Evolutionary conservation across 2,797 vertebrate genomes (phyloP), one percentile per base, ranked within the genome.

Genomic region (Xenops minutus): DNA sequence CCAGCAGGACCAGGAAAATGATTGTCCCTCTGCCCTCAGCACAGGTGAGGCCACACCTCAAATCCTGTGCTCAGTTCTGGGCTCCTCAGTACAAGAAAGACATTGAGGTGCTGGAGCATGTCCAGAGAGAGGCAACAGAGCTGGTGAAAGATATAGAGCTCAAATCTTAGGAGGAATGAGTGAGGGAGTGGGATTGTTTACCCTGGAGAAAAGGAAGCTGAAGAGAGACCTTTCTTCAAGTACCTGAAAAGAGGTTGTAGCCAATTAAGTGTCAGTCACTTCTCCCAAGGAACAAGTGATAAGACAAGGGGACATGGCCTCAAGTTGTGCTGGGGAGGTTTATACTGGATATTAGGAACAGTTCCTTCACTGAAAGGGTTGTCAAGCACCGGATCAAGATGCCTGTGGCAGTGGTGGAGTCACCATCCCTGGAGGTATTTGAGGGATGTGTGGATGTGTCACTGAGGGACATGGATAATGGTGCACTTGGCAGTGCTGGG

Each of bases 201-300:
- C 15, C 62, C 32, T 71, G 64, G n/a, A 58, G 21, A 5, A 46
- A 64, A 64, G 30, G 29, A 23, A 13, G 55, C 7, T 55, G 22
- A 27, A 15, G 14, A 4, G 59, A 8, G 2, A 26, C 5, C 29
- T 46, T 9, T 22, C 24, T 34, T 46, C 20, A 41, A 8, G 4
- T 13, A 9, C 14, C 12, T 58, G n/a, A 39, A 30, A 52, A 22
- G 37, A 72, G 14, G 7, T 2, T 52, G 30, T 1, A 62, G 48
- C 0, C 0, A 67, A 30, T 17, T 54, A 21, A 7, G 11, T 1
- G 6, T 27, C 12, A 0, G 18, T 32, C 30, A 39, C 44, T 61
- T 52, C 16, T 68, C 26, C 30, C 30, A 36, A 43, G 54, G 9
- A 37, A 30, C 27, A n/a, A 51, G 11, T 0, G 0, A 3, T 32